Evolutionary conservation across 2,797 vertebrate species (phyloP), one percentile per base, ranked within the genome.

Genomic region (Chaenodraco wilsoni): DNA sequence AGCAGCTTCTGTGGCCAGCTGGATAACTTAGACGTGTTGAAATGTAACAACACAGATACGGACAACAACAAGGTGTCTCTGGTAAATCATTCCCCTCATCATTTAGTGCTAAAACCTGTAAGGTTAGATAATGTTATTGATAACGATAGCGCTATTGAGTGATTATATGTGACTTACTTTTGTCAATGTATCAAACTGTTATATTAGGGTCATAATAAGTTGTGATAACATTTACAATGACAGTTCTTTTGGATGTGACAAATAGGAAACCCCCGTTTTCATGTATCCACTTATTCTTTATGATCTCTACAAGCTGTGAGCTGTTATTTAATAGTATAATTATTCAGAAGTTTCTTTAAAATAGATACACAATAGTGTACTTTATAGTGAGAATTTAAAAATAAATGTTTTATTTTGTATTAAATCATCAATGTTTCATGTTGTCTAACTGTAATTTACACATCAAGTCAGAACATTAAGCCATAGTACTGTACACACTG

Each of bases 1-100:
- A 3, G 10, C n/a, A 19, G 49, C 37, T 55, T 67, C 40, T 45
- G 57, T 5, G 17, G 56, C 45, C 72, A 61, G 51, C 56, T 65
- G 69, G 58, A 37, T n/a, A 59, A 58, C 46, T 79, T 44, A 58
- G 2, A 13, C 12, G 0, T 2, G 51, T 56, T 14, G 13, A 65
- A 46, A 52, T 33, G 48, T 23, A 54, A 54, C 9, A 65, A 46
- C 40, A 72, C 1, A 9, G 48, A 75, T 54, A 19, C 12, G 17
- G 86, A 86, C 90, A 95, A 95, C 85, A 95, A 94, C 49, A 16
- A 2, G 2, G 45, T 27, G 19, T 17, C 41, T 33, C 45, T 60
- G 10, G 40, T 15, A 41, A 60, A 69, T 72, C n/a, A 19, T 17
- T 63, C 3, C n/a, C 23, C 19, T 55, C 6, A 45, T 61, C 56